A percentile compares a stretch with the other conserved stretches of the same genome.
Conservation (phyloP, 2,797 vertebrate species). For the Corythornis leucogaster region DNA sequence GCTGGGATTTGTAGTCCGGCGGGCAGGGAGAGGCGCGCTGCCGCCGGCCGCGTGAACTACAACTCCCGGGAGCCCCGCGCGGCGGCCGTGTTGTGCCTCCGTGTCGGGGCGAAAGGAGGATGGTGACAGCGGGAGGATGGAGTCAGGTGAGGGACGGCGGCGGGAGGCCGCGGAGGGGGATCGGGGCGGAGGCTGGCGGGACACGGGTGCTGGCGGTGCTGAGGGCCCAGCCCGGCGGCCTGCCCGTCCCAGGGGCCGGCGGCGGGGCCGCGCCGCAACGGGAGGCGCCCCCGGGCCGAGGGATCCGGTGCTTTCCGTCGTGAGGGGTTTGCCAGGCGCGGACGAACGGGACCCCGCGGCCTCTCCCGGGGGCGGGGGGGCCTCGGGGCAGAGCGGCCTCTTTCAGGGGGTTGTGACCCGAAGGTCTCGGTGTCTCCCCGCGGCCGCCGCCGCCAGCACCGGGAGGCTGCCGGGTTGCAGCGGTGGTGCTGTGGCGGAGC, state of each 20-base stretch:
- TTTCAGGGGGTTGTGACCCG: background rate
- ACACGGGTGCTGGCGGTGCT: background rate
- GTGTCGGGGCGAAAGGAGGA: constrained; percentile 65
- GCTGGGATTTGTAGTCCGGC: background rate
- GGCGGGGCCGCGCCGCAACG: background rate
- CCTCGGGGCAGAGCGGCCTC: background rate
- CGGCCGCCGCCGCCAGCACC: background rate
- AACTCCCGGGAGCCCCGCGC: background rate
- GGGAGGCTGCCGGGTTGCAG: background rate
- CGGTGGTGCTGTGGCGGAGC: background rate
- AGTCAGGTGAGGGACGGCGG: constrained; percentile 76
- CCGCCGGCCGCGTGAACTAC: background rate
- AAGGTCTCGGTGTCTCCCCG: background rate
- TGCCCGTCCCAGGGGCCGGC: background rate
- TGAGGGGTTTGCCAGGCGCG: background rate
- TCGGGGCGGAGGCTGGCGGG: background rate
- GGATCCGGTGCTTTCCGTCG: background rate
- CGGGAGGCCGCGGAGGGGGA: background rate
- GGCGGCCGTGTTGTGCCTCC: background rate
- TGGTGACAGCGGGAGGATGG: constrained; percentile 87
- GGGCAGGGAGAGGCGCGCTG: rapidly evolving
- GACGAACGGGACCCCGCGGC: background rate
- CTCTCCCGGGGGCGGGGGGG: background rate
- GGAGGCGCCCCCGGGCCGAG: background rate
- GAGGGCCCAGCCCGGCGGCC: background rate